Conservation (phyloP, 2,888 invertebrate genomes). For the Callosobruchus maculatus region DNA sequence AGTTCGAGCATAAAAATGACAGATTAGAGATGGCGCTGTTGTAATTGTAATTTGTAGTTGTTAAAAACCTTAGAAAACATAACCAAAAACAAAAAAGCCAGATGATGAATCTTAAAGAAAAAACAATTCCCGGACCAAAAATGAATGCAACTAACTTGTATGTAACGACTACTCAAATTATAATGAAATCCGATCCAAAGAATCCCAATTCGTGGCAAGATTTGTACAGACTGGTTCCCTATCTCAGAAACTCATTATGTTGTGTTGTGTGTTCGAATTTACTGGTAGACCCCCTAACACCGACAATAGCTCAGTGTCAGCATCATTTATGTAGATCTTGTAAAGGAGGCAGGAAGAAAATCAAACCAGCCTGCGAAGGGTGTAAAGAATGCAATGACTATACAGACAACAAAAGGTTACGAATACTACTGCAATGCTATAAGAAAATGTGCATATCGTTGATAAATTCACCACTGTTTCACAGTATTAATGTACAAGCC, state of each 20-base stretch:
- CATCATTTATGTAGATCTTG: constrained; percentile 87
- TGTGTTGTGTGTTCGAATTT: constrained; percentile 87
- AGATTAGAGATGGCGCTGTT: neutral
- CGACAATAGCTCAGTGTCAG: constrained; percentile 74
- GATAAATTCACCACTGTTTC: constrained; percentile 68
- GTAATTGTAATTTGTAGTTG: neutral
- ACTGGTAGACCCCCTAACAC: constrained; percentile 76
- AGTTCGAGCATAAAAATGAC: too few species aligned
- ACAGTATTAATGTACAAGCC: constrained; percentile 53
- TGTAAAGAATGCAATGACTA: constrained; percentile 83
- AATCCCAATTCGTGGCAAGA: constrained; percentile 76
- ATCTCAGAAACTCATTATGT: constrained; percentile 80
- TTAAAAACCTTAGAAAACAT: neutral
- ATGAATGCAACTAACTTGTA: constrained; percentile 83
- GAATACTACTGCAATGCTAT: constrained; percentile 81
- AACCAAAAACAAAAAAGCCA: neutral
- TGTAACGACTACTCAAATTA: constrained; percentile 76
- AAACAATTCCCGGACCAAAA: constrained; percentile 20
- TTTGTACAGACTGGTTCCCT: constrained; percentile 77
- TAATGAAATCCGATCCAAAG: constrained; percentile 69
- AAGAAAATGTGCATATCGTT: constrained; percentile 85
- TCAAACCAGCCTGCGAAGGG: constrained; percentile 80
- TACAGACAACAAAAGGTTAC: constrained; percentile 75
- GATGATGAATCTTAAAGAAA: constrained; percentile 18
- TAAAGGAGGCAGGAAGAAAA: constrained; percentile 77